Evolutionary conservation across 2,113 vertebrate species (phyloP), one percentile per base, ranked within the genome.

Genomic region (Tetraodon nigroviridis): DNA sequence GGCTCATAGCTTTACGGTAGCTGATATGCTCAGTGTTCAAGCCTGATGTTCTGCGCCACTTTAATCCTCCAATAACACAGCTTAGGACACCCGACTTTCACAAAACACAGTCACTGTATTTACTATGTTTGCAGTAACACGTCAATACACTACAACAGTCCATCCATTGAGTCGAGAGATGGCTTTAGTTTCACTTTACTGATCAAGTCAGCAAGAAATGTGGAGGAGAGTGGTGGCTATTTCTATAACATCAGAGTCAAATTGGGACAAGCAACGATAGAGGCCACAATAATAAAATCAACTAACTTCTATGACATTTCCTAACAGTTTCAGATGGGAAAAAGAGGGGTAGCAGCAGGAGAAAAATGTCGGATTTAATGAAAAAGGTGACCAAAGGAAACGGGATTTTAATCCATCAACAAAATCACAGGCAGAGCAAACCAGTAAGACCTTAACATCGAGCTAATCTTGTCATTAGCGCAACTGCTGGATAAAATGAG

Each of bases 241-340:
- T 73, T 81, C 78, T 73, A 76, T 67, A 69, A 82, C 67, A 52
- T 58, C 67, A n/a, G 22, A 51, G 63, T 77, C 75, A 69, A 68
- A 62, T 18, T 51, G 76, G 68, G 58, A 59, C 73, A 83, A 81
- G 77, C 73, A 80, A 75, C 51, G 27, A 71, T 70, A 68, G 61
- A 61, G 70, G 51, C 46, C 67, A 60, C 58, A 64, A 56, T 79
- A 79, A 86, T 86, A 78, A 74, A 78, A 85, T 85, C 78, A 84
- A 75, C 71, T 70, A 75, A 73, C 81, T 58, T 68, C 78, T 62
- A 52, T 60, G 48, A 86, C 68, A 79, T 79, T 75, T 78, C 79
- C 77, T 78, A 75, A 78, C 57, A 58, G 69, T 37, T 56, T 40
- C 37, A 58, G 42, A 40, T 37, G 47, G 51, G 22, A 48, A 53